Percentiles rank a stretch among this genome's conserved stretches.
phyloP scores from a whole-genome alignment of 2,888 invertebrate genomes.

The Aricia artaxerxes region DNA sequence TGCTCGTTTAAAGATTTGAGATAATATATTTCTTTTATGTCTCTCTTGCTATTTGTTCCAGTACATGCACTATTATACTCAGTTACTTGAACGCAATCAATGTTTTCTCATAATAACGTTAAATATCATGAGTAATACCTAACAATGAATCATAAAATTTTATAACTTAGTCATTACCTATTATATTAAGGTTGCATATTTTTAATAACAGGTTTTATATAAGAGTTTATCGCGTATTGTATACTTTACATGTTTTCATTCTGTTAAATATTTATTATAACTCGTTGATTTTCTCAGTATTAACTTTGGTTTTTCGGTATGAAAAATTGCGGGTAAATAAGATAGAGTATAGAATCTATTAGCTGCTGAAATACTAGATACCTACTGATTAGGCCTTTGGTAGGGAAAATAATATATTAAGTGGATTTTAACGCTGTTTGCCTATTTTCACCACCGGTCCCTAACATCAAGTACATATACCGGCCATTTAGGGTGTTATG shows the following conservation, averaged over 20 bases:
- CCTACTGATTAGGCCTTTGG: too few relatives aligned
- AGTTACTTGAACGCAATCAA: not conserved
- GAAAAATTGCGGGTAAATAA: not conserved
- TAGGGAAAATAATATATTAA: too few relatives aligned
- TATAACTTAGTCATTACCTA: conserved; percentile 10
- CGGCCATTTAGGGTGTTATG: too few relatives aligned
- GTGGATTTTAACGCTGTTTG: too few relatives aligned
- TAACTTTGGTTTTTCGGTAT: not conserved
- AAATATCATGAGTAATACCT: not conserved
- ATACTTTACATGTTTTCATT: not conserved
- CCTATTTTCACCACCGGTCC: too few relatives aligned
- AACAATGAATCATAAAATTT: not conserved
- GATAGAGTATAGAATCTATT: too few relatives aligned
- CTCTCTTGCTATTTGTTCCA: too few relatives aligned
- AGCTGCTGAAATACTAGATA: too few relatives aligned
- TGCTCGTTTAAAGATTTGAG: too few relatives aligned
- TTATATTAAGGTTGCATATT: not conserved
- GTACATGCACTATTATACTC: not conserved
- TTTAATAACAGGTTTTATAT: not conserved
- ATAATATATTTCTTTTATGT: too few relatives aligned
- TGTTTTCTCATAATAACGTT: conserved; percentile 1
- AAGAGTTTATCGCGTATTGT: not conserved
- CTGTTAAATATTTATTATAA: not conserved
- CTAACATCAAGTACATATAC: too few relatives aligned
- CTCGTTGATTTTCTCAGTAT: not conserved